Evolutionary conservation across 2,888 invertebrate genomes (phyloP).

Genomic region (Thera obeliscata): DNA sequence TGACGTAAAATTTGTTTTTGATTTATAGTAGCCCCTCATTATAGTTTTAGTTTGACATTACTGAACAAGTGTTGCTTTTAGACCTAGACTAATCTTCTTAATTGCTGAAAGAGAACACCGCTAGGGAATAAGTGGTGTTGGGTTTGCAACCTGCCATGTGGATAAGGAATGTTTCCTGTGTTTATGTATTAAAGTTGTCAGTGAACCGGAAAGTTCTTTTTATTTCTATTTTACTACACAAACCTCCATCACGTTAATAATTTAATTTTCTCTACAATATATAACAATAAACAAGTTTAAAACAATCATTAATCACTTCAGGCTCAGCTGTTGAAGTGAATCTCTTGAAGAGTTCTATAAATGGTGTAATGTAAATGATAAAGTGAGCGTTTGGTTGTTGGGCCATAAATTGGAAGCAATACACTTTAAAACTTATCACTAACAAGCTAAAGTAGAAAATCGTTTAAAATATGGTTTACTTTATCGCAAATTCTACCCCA

Average conservation of each 20-base stretch:
- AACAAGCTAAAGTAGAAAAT: constrained; percentile 33
- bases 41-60: background rate
- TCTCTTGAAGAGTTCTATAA: constrained; percentile 50
- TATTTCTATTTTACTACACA: background rate
- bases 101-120: too few relatives aligned
- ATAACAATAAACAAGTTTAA: constrained; percentile 47
- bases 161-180: background rate
- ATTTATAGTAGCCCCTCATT: background rate
- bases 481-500: constrained; percentile 20
- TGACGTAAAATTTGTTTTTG: constrained; percentile 18
- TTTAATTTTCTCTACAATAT: constrained; percentile 16
- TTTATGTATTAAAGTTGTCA: too few relatives aligned
- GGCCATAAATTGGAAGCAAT: background rate
- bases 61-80: background rate
- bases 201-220: background rate
- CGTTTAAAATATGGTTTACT: constrained; percentile 10
- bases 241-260: background rate
- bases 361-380: constrained; percentile 30
- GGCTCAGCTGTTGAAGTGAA: constrained; percentile 71
- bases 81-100: background rate
- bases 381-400: constrained; percentile 14
- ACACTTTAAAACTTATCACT: constrained; percentile 24
- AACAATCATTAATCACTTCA: constrained; percentile 63
- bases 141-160: background rate
- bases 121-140: too few relatives aligned